Percentiles rank a stretch among this genome's conserved stretches.
Conservation (phyloP, 2,888 invertebrate species). For the Clitarchus hookeri region DNA sequence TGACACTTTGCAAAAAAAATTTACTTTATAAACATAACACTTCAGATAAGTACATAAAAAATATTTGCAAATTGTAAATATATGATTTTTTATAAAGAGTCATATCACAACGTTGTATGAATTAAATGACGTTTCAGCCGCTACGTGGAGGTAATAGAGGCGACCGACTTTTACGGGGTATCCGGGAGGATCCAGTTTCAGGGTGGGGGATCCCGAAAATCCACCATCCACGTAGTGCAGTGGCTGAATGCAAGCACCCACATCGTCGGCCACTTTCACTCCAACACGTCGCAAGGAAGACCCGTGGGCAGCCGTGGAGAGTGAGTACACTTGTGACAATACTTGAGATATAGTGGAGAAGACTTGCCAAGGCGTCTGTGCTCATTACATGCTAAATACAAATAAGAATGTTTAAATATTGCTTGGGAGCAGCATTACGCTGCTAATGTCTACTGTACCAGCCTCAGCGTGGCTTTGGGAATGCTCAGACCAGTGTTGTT, state of each 20-base stretch:
- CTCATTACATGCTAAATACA: too few relatives aligned
- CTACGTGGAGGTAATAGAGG: constrained; percentile 64
- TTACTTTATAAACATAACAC: not conserved
- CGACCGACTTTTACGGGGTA: constrained; percentile 73
- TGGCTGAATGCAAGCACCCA: constrained; percentile 59
- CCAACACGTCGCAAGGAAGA: constrained; percentile 56
- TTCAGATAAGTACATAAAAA: not conserved
- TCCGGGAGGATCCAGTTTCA: constrained; percentile 54
- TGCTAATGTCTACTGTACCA: too few relatives aligned
- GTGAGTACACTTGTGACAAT: constrained; percentile 38
- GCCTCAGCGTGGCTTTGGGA: too few relatives aligned
- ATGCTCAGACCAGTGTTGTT: too few relatives aligned
- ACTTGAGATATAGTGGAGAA: not conserved
- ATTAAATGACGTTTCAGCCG: constrained; percentile 54
- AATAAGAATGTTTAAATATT: too few relatives aligned
- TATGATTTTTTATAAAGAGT: not conserved
- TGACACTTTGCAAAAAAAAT: too few relatives aligned
- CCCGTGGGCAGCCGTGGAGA: constrained; percentile 59
- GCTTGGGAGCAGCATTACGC: too few relatives aligned
- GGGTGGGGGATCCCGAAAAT: constrained; percentile 69
- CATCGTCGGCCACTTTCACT: constrained; percentile 63
- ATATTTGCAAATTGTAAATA: not conserved
- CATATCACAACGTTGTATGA: not conserved
- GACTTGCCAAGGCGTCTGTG: too few relatives aligned
- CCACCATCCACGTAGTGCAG: constrained; percentile 64